Percentiles rank a stretch among this genome's conserved stretches.
Evolutionary conservation across 2,888 invertebrate species (phyloP).

Genomic region (Drosophila fulvimacula): DNA sequence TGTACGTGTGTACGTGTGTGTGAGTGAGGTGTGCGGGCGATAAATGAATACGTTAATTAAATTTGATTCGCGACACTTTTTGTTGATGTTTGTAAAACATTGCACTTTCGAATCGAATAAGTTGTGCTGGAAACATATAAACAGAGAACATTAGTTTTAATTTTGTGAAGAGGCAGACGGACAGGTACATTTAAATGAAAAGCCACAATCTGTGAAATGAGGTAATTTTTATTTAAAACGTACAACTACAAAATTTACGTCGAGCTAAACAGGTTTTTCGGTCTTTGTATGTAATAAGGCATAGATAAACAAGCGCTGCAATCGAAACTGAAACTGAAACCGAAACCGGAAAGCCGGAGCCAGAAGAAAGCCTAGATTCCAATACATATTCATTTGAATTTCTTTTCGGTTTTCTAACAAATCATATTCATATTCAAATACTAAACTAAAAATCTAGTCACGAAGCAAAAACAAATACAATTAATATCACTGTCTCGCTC

Average conservation of each 20-base stretch:
- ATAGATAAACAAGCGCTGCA: constrained; percentile 39
- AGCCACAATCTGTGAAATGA: constrained; percentile 64
- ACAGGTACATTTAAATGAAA: constrained; percentile 16
- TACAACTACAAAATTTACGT: constrained; percentile 40
- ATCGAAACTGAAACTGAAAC: constrained; percentile 25
- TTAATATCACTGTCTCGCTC: constrained; percentile 29
- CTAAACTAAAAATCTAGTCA: constrained; percentile 45
- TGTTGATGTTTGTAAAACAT: constrained; percentile 27
- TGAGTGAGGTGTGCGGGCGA: constrained; percentile 13
- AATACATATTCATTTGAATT: background rate
- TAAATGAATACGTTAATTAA: constrained; percentile 45
- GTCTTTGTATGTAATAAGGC: constrained; percentile 17
- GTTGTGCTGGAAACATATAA: constrained; percentile 21
- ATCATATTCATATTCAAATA: constrained; percentile 38
- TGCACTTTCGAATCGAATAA: constrained; percentile 31
- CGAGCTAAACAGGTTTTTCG: constrained; percentile 49
- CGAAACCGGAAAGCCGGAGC: constrained; percentile 37
- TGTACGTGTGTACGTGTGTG: constrained; percentile 13
- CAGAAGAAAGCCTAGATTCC: constrained; percentile 4
- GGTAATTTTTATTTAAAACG: constrained; percentile 67
- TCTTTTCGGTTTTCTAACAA: constrained; percentile 9
- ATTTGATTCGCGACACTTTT: constrained; percentile 41
- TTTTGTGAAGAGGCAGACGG: constrained; percentile 1
- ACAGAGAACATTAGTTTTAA: constrained; percentile 3
- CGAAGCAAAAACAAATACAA: constrained; percentile 44